These are phyloP conservation scores for Microcebus tavaratra DNA, from an alignment of 2,113 vertebrate species.

Conservation along the genomic window DNA sequence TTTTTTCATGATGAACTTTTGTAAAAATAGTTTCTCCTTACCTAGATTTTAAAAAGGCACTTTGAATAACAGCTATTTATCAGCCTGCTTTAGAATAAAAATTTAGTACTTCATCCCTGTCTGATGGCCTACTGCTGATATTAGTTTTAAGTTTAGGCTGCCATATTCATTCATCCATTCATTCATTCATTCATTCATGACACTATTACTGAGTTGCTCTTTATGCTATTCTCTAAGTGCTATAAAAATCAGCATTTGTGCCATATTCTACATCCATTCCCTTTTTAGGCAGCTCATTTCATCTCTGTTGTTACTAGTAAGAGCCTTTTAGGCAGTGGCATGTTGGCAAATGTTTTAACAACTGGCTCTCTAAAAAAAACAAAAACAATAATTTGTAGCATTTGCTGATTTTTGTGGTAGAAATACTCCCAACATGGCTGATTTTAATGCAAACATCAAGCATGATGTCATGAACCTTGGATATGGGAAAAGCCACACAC, in stretches of 20 bases:
- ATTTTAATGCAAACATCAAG: not conserved
- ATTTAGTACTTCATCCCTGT: not conserved
- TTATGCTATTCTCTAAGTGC: not conserved
- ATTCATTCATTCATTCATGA: not conserved
- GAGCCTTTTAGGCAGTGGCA: not conserved
- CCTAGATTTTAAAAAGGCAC: not conserved
- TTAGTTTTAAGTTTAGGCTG: not conserved
- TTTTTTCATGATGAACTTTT: not conserved
- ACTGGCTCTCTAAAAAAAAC: not conserved
- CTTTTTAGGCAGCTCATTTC: not conserved
- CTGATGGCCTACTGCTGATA: not conserved
- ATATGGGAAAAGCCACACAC: rapidly evolving
- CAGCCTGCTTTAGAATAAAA: not conserved
- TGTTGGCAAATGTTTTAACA: not conserved
- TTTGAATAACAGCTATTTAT: not conserved
- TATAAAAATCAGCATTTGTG: not conserved
- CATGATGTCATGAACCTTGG: not conserved
- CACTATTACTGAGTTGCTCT: not conserved
- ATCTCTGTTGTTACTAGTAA: not conserved
- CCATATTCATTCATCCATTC: not conserved
- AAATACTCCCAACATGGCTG: not conserved
- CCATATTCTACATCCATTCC: not conserved
- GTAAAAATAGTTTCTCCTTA: not conserved
- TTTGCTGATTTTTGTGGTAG: not conserved
- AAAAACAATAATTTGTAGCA: not conserved